Conservation (phyloP, 2,888 invertebrate genomes). For the Zaprionus lineosus region DNA sequence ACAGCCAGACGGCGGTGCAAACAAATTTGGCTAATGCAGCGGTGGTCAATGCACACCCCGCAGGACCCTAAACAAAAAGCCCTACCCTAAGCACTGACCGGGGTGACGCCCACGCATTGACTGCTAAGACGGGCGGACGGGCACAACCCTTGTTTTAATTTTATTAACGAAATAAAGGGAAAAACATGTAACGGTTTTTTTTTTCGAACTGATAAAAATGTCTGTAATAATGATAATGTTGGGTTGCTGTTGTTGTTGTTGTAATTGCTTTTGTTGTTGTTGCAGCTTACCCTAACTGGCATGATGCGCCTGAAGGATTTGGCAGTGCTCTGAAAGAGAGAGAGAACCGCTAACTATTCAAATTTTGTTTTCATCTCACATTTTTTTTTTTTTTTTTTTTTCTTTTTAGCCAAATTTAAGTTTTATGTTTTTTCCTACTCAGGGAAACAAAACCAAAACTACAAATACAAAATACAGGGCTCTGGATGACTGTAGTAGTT, state of each 20-base stretch:
- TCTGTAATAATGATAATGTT: neutral
- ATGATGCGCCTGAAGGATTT: slow-evolving; percentile 79
- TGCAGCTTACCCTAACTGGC: slow-evolving; percentile 81
- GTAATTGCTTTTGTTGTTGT: slow-evolving; percentile 48
- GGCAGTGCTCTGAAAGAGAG: slow-evolving; percentile 78
- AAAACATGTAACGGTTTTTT: slow-evolving; percentile 41
- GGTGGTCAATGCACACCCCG: slow-evolving; percentile 13
- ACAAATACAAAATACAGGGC: slow-evolving; percentile 31
- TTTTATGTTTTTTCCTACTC: slow-evolving; percentile 40
- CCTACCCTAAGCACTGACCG: neutral
- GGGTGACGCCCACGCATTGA: slow-evolving; percentile 23
- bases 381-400: slow-evolving; percentile 31
- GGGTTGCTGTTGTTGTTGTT: slow-evolving; percentile 30
- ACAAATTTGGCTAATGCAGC: slow-evolving; percentile 68
- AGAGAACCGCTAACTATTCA: slow-evolving; percentile 70
- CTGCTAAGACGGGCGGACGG: too few relatives aligned
- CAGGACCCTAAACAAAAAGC: slow-evolving; percentile 19
- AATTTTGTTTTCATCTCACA: slow-evolving; percentile 50
- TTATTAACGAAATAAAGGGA: slow-evolving; percentile 61
- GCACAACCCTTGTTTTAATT: slow-evolving; percentile 50
- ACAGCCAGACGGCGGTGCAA: slow-evolving; percentile 69
- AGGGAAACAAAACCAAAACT: slow-evolving; percentile 42
- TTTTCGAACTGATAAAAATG: slow-evolving; percentile 28
- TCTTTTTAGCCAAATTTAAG: slow-evolving; percentile 50
- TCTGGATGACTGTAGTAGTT: neutral